Evolutionary conservation across 2,113 vertebrate genomes (phyloP).

Genomic region (Mastomys coucha): DNA sequence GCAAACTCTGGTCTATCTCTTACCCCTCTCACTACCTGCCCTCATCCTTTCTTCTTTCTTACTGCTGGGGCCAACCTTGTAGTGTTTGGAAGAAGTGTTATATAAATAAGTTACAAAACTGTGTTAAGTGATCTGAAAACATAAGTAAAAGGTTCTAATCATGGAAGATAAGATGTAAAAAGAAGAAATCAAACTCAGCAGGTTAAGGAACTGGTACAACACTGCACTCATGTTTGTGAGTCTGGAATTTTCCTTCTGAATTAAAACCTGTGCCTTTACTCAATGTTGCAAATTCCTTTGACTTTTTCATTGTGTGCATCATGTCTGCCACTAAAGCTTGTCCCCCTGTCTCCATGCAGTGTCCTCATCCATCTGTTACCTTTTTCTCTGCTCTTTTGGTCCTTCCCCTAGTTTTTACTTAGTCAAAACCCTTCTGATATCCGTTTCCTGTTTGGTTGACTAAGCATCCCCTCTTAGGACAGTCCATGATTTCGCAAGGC

Average conservation of each 20-base stretch:
- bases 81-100: not conserved
- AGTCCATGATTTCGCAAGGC: not conserved
- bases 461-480: not conserved
- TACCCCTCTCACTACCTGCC: not conserved
- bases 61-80: not conserved
- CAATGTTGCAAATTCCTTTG: not conserved
- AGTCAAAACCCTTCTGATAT: not conserved
- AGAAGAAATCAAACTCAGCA: slow-evolving; percentile 16
- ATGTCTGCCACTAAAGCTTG: not conserved
- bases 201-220: not conserved
- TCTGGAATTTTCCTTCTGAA: not conserved
- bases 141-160: not conserved
- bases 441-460: not conserved
- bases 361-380: no score
- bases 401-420: not conserved
- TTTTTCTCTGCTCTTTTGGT: not conserved
- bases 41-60: not conserved
- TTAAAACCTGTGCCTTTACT: not conserved
- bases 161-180: not conserved
- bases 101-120: not conserved
- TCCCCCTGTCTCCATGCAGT: not conserved
- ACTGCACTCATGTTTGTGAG: not conserved
- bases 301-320: not conserved
- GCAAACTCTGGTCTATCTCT: not conserved
- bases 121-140: not conserved